Evolutionary conservation across 2,797 vertebrate species (phyloP).

Genomic region (Schizopygopsis malacanthus): DNA sequence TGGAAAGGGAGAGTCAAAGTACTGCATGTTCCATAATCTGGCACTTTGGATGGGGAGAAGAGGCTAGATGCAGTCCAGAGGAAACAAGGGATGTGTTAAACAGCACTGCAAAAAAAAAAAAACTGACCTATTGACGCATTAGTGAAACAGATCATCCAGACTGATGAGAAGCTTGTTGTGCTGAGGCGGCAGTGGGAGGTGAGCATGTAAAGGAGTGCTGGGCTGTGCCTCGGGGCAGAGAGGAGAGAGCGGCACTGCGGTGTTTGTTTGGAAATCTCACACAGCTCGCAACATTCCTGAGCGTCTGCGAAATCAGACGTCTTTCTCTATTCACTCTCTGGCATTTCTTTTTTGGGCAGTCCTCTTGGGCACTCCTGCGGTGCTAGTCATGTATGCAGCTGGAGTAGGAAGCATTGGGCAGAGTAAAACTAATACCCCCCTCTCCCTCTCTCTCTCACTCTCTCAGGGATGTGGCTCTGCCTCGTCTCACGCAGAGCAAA

Average conservation of each 20-base stretch:
- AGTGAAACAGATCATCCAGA: constrained; percentile 17
- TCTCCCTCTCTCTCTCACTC: constrained; percentile 59
- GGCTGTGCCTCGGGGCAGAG: constrained; percentile 54
- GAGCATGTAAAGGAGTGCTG: constrained; percentile 18
- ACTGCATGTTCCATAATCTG: constrained; percentile 36
- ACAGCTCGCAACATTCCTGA: constrained; percentile 68
- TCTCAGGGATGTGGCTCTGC: constrained; percentile 78
- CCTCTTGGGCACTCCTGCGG: constrained; percentile 76
- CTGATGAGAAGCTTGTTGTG: constrained; percentile 19
- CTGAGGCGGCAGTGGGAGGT: constrained; percentile 23
- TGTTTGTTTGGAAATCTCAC: constrained; percentile 67
- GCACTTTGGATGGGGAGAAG: constrained; percentile 31
- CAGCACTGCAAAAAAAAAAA: neutral
- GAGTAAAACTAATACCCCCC: constrained; percentile 79
- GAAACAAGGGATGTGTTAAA: neutral
- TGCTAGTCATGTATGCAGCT: constrained; percentile 81
- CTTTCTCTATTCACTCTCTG: constrained; percentile 61
- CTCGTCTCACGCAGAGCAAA: constrained; percentile 77
- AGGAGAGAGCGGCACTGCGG: constrained; percentile 52
- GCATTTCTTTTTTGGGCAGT: constrained; percentile 65
- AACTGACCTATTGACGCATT: neutral
- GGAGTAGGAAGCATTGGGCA: constrained; percentile 73
- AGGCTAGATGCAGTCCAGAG: neutral
- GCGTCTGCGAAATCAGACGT: constrained; percentile 66
- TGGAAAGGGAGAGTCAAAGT: constrained; percentile 20